These are phyloP conservation scores for Microtus richardsoni DNA, from an alignment of 2,113 vertebrate genomes.

Conservation along the genomic window DNA sequence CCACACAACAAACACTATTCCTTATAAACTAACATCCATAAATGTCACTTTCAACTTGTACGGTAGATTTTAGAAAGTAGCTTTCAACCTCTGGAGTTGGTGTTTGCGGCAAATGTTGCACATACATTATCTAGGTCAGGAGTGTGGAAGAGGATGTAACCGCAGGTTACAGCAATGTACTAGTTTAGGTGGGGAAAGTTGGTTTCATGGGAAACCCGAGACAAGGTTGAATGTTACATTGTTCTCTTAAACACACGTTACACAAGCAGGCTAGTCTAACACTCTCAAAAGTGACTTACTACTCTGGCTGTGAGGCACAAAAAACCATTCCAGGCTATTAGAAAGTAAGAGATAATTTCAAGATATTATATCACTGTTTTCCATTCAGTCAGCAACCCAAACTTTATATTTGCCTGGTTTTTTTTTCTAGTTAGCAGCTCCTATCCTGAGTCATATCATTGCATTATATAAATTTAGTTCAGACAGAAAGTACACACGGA, in stretches of 20 bases:
- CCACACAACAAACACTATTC: too few species aligned
- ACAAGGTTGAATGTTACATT: not conserved
- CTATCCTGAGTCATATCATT: not conserved
- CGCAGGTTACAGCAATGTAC: not conserved
- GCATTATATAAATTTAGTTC: not conserved
- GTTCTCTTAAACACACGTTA: not conserved
- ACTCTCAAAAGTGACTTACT: not conserved
- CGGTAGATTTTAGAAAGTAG: not conserved
- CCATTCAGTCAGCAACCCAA: not conserved
- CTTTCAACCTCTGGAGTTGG: not conserved
- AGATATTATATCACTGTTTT: not conserved
- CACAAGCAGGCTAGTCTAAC: not conserved
- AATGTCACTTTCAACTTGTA: not conserved
- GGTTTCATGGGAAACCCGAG: too few species aligned
- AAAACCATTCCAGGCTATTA: not conserved
- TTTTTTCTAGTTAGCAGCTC: not conserved
- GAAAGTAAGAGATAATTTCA: not conserved
- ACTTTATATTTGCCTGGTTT: not conserved
- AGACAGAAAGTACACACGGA: not conserved
- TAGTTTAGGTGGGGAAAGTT: too few species aligned
- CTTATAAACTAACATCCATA: not conserved
- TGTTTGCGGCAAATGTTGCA: not conserved
- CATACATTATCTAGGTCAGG: not conserved
- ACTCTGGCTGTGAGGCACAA: not conserved
- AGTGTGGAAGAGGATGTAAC: not conserved